These are phyloP conservation scores for Ophthalmotilapia sp. DNA, from an alignment of 2,113 vertebrate species.

Conservation along the genomic window DNA sequence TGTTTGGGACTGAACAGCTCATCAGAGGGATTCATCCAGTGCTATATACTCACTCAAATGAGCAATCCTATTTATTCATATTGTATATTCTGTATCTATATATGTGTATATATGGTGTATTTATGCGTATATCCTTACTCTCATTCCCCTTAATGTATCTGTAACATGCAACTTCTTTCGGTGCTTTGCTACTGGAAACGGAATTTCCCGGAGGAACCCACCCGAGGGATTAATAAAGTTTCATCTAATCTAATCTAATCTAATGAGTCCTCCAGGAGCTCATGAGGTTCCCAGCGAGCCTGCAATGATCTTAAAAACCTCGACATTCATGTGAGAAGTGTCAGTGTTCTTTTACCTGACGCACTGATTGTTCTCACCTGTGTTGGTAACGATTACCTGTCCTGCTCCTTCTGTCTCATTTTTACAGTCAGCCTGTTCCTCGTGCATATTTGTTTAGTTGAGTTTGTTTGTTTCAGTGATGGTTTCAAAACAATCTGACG, in stretches of 20 bases:
- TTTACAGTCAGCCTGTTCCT: not conserved
- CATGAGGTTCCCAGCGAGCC: not conserved
- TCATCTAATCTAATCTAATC: too few relatives aligned
- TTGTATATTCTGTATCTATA: too few relatives aligned
- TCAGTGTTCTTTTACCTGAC: not conserved
- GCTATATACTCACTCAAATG: not conserved
- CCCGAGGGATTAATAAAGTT: too few relatives aligned
- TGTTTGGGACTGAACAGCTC: not conserved
- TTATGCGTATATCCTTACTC: too few relatives aligned
- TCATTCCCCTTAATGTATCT: too few relatives aligned
- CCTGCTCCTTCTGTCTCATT: not conserved
- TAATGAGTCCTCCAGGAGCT: not conserved
- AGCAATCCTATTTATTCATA: too few relatives aligned
- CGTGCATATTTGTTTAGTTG: not conserved
- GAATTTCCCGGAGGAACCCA: too few relatives aligned
- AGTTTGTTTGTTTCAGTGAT: not conserved
- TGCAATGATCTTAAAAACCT: not conserved
- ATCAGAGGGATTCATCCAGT: not conserved
- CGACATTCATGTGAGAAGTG: not conserved
- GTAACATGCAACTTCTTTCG: too few relatives aligned
- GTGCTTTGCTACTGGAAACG: too few relatives aligned
- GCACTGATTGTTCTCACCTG: not conserved
- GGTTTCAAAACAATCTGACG: not conserved
- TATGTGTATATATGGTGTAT: too few relatives aligned
- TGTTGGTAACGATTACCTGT: not conserved